Percentiles rank a stretch among this genome's conserved stretches.
These are phyloP conservation scores for Drosophila lacteicornis DNA, from an alignment of 1,140 invertebrate species.

Conservation along the genomic window DNA sequence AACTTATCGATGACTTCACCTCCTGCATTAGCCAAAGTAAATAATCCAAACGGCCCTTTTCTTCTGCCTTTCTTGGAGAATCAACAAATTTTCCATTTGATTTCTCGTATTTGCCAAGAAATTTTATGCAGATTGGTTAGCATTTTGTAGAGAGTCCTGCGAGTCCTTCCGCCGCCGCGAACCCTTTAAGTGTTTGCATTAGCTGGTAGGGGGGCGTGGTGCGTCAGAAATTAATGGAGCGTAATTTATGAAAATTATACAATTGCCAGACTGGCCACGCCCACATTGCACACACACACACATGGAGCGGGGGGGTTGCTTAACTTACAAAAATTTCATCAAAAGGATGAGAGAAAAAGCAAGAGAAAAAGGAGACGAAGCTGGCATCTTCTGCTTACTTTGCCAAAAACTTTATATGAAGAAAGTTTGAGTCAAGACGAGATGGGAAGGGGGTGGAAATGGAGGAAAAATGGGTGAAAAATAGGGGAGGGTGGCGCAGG, in stretches of 20 bases:
- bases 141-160: conserved; percentile 12
- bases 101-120: conserved; percentile 24
- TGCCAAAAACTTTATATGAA: conserved; percentile 65
- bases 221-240: conserved; percentile 60
- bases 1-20: not conserved
- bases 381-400: conserved; percentile 60
- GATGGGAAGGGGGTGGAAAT: not conserved
- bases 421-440: conserved; percentile 46
- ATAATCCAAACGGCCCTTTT: not conserved
- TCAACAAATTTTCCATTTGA: conserved; percentile 22
- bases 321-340: conserved; percentile 47
- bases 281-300: conserved; percentile 33
- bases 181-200: conserved; percentile 45
- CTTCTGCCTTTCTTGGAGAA: not conserved
- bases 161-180: conserved; percentile 11
- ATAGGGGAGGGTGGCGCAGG: not conserved
- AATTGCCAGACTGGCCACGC: conserved; percentile 56
- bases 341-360: conserved; percentile 12
- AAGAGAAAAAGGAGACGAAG: conserved; percentile 8
- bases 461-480: not conserved
- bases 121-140: conserved; percentile 27
- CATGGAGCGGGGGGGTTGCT: not conserved
- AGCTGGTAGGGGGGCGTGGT: conserved; percentile 21
- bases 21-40: not conserved
- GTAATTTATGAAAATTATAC: conserved; percentile 68